phyloP scores from a whole-genome alignment of 2,113 vertebrate genomes.

The Dolichallabes microphthalmus region DNA sequence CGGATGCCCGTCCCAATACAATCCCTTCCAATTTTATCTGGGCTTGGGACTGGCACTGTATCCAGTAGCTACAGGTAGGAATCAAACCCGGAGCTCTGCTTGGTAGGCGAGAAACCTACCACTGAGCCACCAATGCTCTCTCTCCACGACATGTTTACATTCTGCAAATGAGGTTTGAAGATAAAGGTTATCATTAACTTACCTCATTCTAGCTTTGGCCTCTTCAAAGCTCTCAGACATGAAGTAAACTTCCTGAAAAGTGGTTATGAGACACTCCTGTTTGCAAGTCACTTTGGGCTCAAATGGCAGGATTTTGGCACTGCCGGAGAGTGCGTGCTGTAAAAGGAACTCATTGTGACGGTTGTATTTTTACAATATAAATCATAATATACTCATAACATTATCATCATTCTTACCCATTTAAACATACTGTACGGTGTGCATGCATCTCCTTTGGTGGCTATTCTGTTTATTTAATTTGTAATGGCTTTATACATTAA shows the following conservation, averaged over 20 bases:
- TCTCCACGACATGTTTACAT: not conserved
- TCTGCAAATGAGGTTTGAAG: not conserved
- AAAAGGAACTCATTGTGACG: not conserved
- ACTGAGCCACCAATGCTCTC: not conserved
- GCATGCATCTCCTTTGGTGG: not conserved
- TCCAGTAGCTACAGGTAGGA: too few relatives aligned
- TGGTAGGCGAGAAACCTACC: too few relatives aligned
- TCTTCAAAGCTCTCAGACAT: constrained; percentile 88
- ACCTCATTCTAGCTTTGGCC: constrained; percentile 87
- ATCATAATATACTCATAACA: not conserved
- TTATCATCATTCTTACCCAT: not conserved
- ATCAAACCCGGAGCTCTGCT: too few relatives aligned
- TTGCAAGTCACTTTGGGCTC: constrained; percentile 81
- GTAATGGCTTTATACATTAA: not conserved
- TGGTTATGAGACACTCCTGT: constrained; percentile 85
- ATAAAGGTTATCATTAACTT: constrained; percentile 1
- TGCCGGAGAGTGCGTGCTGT: constrained; percentile 79
- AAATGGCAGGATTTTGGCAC: constrained; percentile 78
- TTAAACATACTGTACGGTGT: not conserved
- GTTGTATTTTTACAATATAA: not conserved
- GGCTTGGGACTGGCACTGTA: too few relatives aligned
- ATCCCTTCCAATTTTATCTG: too few relatives aligned
- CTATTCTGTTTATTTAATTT: not conserved
- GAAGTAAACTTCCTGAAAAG: constrained; percentile 86
- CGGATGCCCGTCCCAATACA: too few relatives aligned